A percentile compares a stretch with the other conserved stretches of the same genome.
Evolutionary conservation across 1,140 invertebrate genomes (phyloP).

Genomic region (Drosophila chauvacae): DNA sequence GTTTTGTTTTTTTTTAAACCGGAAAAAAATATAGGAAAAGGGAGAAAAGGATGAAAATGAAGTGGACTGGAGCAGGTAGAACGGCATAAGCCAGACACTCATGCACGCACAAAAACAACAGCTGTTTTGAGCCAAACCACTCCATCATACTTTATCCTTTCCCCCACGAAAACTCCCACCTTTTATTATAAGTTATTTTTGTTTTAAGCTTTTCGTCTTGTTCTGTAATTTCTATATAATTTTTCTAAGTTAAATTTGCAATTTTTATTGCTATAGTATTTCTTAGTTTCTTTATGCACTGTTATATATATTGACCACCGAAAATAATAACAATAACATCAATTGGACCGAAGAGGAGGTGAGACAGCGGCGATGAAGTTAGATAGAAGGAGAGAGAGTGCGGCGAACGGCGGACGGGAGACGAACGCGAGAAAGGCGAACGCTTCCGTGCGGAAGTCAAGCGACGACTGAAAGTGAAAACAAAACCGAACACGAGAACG

Average conservation of each 20-base stretch:
- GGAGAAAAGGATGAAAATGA: not conserved
- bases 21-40: not conserved
- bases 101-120: conserved; percentile 54
- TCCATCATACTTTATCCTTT: not conserved
- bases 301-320: conserved; percentile 2
- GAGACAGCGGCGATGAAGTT: conserved; percentile 18
- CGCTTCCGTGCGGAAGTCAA: conserved; percentile 79
- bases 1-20: conserved; percentile 18
- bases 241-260: not conserved
- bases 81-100: conserved; percentile 39
- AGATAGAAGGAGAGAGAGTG: conserved; percentile 40
- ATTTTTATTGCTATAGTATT: not conserved
- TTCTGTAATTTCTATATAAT: not conserved
- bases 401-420: conserved; percentile 1
- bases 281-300: not conserved
- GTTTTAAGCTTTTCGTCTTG: not conserved
- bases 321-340: conserved; percentile 32
- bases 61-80: conserved; percentile 22
- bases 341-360: conserved; percentile 19
- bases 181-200: conserved; percentile 7
- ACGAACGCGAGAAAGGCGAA: conserved; percentile 63
- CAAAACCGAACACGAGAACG: conserved; percentile 38
- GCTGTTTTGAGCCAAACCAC: conserved; percentile 34
- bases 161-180: not conserved
- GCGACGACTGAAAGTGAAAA: conserved; percentile 79